Base-by-base conservation (phyloP, 2,888 invertebrate genomes). In the Leptinotarsa tumamoca region DNA sequence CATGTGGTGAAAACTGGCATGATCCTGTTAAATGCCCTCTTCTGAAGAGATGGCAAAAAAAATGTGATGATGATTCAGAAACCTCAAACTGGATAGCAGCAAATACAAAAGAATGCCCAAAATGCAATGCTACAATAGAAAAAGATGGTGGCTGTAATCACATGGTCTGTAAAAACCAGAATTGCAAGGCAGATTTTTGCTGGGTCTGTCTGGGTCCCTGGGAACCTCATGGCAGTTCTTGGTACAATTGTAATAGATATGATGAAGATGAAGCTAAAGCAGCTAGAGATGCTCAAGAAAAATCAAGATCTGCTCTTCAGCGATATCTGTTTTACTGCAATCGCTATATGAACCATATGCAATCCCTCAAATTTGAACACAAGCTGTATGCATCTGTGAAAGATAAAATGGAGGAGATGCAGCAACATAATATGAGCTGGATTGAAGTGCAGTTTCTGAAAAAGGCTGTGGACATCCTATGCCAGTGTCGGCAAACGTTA, bases 81-180 rank as follows among this genome's bases (percentile, higher is more conserved):
- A 99, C 99, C 69, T 98, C 98, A 4, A 99, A 99, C 88, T 99
- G 99, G 99, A 98, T 99, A 85, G 98, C 98, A 72, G 99, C 99
- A 33, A 99, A 99, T 90, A 99, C 99, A 49, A 99, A 99, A 90
- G 98, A 99, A 90, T 99, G 99, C 88, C 99, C 99, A 21, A 98
- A 97, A 89, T 99, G 99, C 89, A 97, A 97, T 89, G 98, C 98
- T 54, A 96, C 96, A 15, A 97, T 97, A 83, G 96, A 97, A 87
- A 97, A 97, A 87, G 98, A 99, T 89, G 99, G 99, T 74, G 99
- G 99, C 68, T 99, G 99, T 89, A 99, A 99, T 90, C 99, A 99
- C 90, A 99, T 99, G 98, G 95, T 89, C 69, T 99, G 99, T 91
- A 98, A 98, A 90, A 99, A 98, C 90, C 96, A 97, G 90, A 96